Percentiles rank a stretch among this genome's conserved stretches.
These are phyloP conservation scores for Xanthostigma xanthostigma DNA, from an alignment of 2,888 invertebrate genomes.

Conservation along the genomic window DNA sequence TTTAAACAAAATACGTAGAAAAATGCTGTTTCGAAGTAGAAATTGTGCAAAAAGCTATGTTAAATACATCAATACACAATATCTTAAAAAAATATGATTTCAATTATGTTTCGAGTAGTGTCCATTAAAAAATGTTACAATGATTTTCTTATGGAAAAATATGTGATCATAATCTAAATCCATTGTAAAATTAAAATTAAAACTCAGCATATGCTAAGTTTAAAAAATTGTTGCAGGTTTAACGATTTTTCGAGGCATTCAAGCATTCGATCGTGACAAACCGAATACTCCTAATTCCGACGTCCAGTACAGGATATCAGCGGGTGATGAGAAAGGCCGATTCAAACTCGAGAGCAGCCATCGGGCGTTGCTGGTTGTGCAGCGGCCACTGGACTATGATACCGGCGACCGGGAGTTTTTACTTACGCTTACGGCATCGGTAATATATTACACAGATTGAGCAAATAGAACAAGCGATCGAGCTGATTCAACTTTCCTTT, in stretches of 20 bases:
- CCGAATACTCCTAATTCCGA: slow-evolving; percentile 82
- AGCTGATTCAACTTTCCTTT: too few species aligned
- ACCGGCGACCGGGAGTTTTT: slow-evolving; percentile 61
- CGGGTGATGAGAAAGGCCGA: slow-evolving; percentile 55
- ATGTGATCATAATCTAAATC: too few species aligned
- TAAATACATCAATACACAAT: too few species aligned
- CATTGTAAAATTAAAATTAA: too few species aligned
- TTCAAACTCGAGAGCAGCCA: slow-evolving; percentile 71
- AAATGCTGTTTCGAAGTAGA: too few species aligned
- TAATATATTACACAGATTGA: slow-evolving; percentile 26
- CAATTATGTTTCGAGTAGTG: too few species aligned
- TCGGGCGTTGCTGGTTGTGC: slow-evolving; percentile 57
- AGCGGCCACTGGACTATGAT: slow-evolving; percentile 64
- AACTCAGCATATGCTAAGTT: not conserved
- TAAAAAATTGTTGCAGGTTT: slow-evolving; percentile 38
- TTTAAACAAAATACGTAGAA: too few species aligned
- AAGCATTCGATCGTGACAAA: slow-evolving; percentile 69
- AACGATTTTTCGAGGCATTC: slow-evolving; percentile 67
- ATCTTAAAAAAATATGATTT: too few species aligned
- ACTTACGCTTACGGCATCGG: slow-evolving; percentile 61
- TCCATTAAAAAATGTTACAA: too few species aligned
- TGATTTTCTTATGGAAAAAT: too few species aligned
- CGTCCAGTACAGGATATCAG: slow-evolving; percentile 61
- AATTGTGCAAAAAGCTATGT: too few species aligned
- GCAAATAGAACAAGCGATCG: too few species aligned